phyloP scores from a whole-genome alignment of 35 echinoderm and acorn worm genomes.

The Apostichopus japonicus region DNA sequence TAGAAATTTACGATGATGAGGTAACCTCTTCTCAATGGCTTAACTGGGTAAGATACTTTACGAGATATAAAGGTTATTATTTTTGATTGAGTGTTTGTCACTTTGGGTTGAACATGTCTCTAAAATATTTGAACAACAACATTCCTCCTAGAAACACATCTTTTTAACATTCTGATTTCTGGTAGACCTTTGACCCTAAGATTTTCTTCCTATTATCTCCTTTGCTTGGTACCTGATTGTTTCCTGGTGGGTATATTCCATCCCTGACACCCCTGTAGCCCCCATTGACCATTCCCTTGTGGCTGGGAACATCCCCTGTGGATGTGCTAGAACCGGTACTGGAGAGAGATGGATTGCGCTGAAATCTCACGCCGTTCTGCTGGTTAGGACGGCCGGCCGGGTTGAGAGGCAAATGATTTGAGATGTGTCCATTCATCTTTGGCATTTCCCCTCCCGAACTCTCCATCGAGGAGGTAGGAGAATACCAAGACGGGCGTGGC shows the following conservation, averaged over 20 bases:
- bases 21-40: no score
- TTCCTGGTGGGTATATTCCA: constrained; percentile 16
- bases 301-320: neutral
- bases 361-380: constrained; percentile 34
- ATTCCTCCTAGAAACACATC: neutral
- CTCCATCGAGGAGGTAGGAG: constrained; percentile 38
- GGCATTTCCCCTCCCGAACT: constrained; percentile 30
- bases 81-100: no score
- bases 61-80: no score
- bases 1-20: no score
- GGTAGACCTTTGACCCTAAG: constrained; percentile 49
- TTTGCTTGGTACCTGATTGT: neutral
- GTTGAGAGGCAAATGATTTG: neutral
- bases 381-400: neutral
- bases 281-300: constrained; percentile 59
- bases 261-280: constrained; percentile 5
- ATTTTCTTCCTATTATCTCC: constrained; percentile 47
- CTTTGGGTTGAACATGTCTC: no score
- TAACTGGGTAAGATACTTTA: no score
- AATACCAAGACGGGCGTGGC: constrained; percentile 27
- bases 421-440: constrained; percentile 32
- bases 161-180: constrained; percentile 63
- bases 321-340: constrained; percentile 44
- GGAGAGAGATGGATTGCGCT: constrained; percentile 45
- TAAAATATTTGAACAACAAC: no score